phyloP scores from a whole-genome alignment of 2,888 invertebrate species.

The Corythucha ciliata region DNA sequence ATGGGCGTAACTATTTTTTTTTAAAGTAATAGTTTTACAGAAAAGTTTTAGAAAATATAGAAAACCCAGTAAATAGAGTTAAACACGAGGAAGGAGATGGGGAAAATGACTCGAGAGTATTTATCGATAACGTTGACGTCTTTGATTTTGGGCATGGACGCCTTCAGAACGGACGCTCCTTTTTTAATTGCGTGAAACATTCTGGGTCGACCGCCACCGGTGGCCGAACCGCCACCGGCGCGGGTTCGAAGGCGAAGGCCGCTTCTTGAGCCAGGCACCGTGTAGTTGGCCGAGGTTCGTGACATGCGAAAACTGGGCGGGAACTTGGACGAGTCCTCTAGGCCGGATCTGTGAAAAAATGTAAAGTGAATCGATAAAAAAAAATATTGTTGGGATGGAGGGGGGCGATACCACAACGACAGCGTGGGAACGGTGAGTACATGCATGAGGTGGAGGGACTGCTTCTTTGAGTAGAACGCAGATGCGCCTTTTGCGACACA shows the following conservation, averaged over 20 bases:
- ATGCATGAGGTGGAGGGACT: too few species aligned
- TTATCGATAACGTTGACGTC: constrained; percentile 98
- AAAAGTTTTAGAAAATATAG: constrained; percentile 56
- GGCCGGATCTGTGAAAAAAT: constrained; percentile 27
- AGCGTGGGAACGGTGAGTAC: too few species aligned
- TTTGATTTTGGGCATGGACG: constrained; percentile 90
- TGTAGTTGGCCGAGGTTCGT: constrained; percentile 44
- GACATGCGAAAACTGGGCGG: constrained; percentile 68
- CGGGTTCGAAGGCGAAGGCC: constrained; percentile 48
- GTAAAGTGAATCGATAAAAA: too few species aligned
- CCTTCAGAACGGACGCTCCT: constrained; percentile 75
- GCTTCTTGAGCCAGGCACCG: constrained; percentile 38
- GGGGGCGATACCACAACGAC: too few species aligned
- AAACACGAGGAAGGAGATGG: constrained; percentile 89
- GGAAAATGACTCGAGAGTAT: constrained; percentile 91
- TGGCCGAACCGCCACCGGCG: constrained; percentile 46
- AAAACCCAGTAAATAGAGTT: constrained; percentile 95
- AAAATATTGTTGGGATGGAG: too few species aligned
- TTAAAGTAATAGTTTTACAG: too few species aligned
- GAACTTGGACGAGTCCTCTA: constrained; percentile 53
- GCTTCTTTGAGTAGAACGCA: too few species aligned
- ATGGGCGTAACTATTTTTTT: too few species aligned
- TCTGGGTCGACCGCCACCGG: constrained; percentile 53
- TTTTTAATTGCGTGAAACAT: constrained; percentile 72
- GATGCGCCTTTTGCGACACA: too few species aligned